Evolutionary conservation across 2,113 vertebrate species (phyloP).

Genomic region (Leptodactylus fuscus): DNA sequence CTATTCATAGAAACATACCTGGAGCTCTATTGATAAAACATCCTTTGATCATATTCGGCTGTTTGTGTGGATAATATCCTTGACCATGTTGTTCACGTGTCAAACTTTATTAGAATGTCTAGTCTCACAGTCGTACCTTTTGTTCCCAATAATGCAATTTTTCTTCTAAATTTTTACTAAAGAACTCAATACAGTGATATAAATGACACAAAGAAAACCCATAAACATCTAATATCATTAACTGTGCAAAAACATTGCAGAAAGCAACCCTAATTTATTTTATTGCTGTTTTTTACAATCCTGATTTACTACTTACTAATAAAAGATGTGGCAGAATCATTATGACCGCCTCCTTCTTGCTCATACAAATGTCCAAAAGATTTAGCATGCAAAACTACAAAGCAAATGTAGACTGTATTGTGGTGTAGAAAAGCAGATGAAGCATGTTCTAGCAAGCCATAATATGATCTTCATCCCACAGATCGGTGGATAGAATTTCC

Average conservation of each 20-base stretch:
- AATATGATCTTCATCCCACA: not conserved
- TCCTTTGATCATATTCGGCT: not conserved
- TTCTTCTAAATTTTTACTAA: not conserved
- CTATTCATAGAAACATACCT: not conserved
- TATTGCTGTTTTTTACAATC: not conserved
- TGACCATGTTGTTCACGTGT: not conserved
- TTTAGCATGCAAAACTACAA: conserved; percentile 45
- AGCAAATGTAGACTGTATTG: conserved; percentile 16
- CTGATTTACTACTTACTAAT: conserved; percentile 45
- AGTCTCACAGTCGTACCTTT: not conserved
- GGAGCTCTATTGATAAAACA: not conserved
- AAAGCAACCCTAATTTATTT: conserved; percentile 29
- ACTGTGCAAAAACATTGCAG: not conserved
- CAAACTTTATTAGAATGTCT: not conserved
- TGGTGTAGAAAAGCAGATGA: not conserved
- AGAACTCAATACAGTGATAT: not conserved
- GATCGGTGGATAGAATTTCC: not conserved
- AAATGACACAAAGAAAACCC: no score
- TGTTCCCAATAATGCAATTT: not conserved
- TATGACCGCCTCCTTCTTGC: conserved; percentile 21
- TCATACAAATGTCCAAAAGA: conserved; percentile 36
- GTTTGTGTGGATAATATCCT: not conserved
- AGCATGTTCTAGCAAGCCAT: conserved; percentile 14
- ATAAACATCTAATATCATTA: not conserved
- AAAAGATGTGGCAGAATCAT: conserved; percentile 46